phyloP scores from a whole-genome alignment of 2,888 invertebrate genomes.

The Muscina levida region DNA sequence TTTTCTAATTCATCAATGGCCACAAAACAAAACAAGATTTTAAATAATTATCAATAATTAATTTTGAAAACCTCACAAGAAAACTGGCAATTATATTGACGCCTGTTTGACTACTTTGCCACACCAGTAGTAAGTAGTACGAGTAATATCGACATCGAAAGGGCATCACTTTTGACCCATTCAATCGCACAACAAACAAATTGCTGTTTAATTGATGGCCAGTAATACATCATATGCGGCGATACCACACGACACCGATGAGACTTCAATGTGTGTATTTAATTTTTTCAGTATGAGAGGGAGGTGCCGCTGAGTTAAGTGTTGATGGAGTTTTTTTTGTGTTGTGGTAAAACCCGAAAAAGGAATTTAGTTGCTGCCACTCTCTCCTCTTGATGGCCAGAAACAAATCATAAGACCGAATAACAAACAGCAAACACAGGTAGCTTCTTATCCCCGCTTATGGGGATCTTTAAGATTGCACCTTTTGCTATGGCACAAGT shows the following conservation, averaged over 20 bases:
- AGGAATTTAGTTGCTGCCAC: conserved; percentile 21
- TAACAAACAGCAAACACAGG: conserved; percentile 54
- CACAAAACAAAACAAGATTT: conserved; percentile 30
- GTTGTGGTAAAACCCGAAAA: conserved; percentile 25
- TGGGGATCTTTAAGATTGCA: conserved; percentile 39
- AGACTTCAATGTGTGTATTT: no score
- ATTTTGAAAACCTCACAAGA: conserved; percentile 46
- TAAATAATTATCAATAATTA: conserved; percentile 61
- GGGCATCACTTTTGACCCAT: conserved; percentile 20
- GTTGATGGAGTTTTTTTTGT: conserved; percentile 45
- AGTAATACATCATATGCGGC: conserved; percentile 54
- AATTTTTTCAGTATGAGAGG: neutral
- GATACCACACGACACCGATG: conserved; percentile 19
- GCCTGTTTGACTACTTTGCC: conserved; percentile 56
- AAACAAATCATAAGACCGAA: neutral
- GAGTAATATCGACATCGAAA: conserved; percentile 34
- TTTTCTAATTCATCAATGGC: conserved; percentile 63
- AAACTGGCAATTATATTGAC: conserved; percentile 59
- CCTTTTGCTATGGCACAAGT: conserved; percentile 13
- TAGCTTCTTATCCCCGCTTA: conserved; percentile 37
- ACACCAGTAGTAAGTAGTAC: no score
- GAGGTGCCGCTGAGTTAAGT: conserved; percentile 2
- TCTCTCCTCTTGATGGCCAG: conserved; percentile 5
- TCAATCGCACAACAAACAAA: conserved; percentile 43
- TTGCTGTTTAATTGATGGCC: conserved; percentile 62